phyloP scores from a whole-genome alignment of 1,140 invertebrate species.

The Danaus plexippus region DNA sequence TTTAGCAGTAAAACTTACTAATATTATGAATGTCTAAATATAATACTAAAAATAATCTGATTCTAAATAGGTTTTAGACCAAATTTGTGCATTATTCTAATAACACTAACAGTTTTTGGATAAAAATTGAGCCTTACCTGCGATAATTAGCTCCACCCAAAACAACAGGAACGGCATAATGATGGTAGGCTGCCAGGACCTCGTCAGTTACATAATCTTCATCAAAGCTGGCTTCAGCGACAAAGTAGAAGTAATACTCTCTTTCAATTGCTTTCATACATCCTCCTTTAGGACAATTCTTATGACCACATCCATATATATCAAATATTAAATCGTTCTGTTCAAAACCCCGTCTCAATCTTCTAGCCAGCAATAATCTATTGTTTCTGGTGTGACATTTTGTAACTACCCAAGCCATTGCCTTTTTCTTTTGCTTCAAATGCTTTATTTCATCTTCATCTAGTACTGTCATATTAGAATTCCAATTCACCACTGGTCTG shows the following conservation, averaged over 20 bases:
- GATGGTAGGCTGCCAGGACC: constrained; percentile 69
- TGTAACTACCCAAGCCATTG: constrained; percentile 75
- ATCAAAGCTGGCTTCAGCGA: constrained; percentile 75
- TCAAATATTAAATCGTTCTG: constrained; percentile 69
- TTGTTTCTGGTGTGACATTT: constrained; percentile 72
- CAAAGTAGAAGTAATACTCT: constrained; percentile 79
- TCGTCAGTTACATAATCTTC: constrained; percentile 78
- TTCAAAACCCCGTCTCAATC: constrained; percentile 72
- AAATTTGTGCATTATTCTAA: too few species aligned
- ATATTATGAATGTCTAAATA: too few species aligned
- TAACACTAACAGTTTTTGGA: too few species aligned
- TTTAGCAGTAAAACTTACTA: too few species aligned
- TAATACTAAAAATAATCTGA: too few species aligned
- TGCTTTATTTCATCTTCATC: constrained; percentile 22
- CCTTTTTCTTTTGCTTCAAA: constrained; percentile 55
- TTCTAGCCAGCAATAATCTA: constrained; percentile 71
- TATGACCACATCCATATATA: constrained; percentile 78
- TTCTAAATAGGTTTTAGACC: too few species aligned
- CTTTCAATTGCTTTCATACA: constrained; percentile 63
- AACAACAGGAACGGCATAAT: constrained; percentile 71
- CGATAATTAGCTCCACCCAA: constrained; percentile 52
- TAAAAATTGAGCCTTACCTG: constrained; percentile 28
- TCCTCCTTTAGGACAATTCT: constrained; percentile 35
- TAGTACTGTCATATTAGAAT: constrained; percentile 15
- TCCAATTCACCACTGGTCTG: constrained; percentile 32